Evolutionary conservation across 1,140 invertebrate species (phyloP), one percentile per base, ranked within the genome.

Genomic region (Plutomurus gul): DNA sequence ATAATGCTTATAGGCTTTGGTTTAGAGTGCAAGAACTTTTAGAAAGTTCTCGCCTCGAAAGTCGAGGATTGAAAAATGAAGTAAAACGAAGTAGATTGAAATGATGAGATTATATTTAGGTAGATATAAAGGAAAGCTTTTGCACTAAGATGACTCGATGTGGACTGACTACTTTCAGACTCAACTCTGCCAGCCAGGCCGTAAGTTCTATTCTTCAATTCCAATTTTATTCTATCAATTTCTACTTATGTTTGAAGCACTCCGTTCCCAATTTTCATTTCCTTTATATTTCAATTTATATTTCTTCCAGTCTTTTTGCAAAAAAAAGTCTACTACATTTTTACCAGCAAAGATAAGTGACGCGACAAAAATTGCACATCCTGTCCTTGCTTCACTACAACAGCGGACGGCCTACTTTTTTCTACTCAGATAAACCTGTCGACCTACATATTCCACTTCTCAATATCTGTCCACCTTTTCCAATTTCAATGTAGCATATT

Each of bases 41-140:
- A 51, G 47, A n/a, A 25, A 22, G n/a, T n/a, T n/a, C n/a, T n/a
- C n/a, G n/a, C n/a, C n/a, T n/a, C n/a, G n/a, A n/a, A 1, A 25
- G 47, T 51, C 47, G 18, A 65, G 56, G 56, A 65, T n/a, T n/a
- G n/a, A n/a, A n/a, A n/a, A n/a, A n/a, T n/a, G n/a, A 65, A 36
- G 56, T 25, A 65, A 65, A 65, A 36, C 20, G 25, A 30, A 65
- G 56, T 65, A 65, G 56, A 65, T 65, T 65, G 56, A 65, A 65
- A 65, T 65, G 56, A 65, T 65, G 56, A 65, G 56, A 65, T 65
- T 65, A 65, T 30, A n/a, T n/a, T n/a, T n/a, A 30, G 56, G 18
- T 65, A 65, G 56, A 65, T 27, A 30, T 65, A 65, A 65, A 65
- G 56, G 56, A 65, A 65, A 65, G 56, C 56, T 65, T 65, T 65